Evolutionary conservation across 23 tunicate species (phyloP), one percentile per base, ranked within the genome.

Genomic region (Ciona savignyi): DNA sequence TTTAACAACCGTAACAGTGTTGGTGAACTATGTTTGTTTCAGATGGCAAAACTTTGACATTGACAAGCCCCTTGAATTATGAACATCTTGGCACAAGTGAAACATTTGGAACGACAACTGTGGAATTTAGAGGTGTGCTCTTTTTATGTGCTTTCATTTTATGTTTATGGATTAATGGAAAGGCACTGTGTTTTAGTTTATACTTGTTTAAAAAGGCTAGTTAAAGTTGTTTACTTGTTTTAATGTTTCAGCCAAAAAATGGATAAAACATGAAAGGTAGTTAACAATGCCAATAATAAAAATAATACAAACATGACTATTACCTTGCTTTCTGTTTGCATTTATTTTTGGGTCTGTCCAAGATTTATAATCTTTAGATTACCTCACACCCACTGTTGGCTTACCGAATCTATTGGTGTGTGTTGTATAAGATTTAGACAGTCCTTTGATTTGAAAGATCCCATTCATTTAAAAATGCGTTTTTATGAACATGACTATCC

Each of bases 41-140:
- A 74, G 99, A 88, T 70, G 83, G 83, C 6, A 33, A 1, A 24
- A 81, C 87, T 35, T 33, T 95, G 32, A 85, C 86, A 0, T 34
- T 95, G 67, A 35, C 67, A 2, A 78, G 72, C 34, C 66, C 93
- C 15, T 76, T 95, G 20, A 76, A 70, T 29, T 80, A 80, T 67
- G 35, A 75, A 35, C 99, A 95, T 77, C 73, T 95, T 51, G 96
- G 99, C 0, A 77, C 65, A 23, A 74, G 66, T 6, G 77, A 85
- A 64, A 65, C 77, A 0, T 76, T 73, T 71, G 96, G 87, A 51
- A 4, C 1, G 3, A 48, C 25, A 2, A 32, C 25, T 1, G 70
- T 85, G 32, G 79, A 85, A 72, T 85, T 65, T 42, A 65, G 91
- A 71, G 91, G 91, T 85, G 64, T 68, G 26, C 22, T 63, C 4